Percentiles rank a stretch among this genome's conserved stretches.
These are phyloP conservation scores for Urophycis tenuis DNA, from an alignment of 2,797 vertebrate genomes.

Conservation along the genomic window DNA sequence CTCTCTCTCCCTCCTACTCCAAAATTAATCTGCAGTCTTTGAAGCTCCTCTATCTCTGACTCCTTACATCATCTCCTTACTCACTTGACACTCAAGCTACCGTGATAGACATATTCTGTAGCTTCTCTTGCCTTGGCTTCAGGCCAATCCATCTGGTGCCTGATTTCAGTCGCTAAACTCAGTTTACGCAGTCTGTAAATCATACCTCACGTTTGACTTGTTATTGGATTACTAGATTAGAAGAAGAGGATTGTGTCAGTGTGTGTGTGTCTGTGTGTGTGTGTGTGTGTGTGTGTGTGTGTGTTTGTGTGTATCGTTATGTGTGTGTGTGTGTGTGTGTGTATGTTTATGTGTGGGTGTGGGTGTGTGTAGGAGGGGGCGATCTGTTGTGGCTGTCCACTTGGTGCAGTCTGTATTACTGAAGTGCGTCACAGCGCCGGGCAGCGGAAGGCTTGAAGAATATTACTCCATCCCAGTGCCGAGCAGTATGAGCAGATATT, in stretches of 20 bases:
- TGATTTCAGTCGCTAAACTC: slow-evolving; percentile 6
- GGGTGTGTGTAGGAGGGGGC: neutral
- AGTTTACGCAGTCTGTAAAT: slow-evolving; percentile 21
- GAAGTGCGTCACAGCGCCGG: neutral
- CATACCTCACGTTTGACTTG: slow-evolving; percentile 21
- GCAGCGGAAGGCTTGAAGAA: neutral
- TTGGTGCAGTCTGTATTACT: neutral
- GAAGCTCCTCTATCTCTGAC: slow-evolving; percentile 6
- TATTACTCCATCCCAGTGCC: neutral
- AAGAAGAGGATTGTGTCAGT: slow-evolving; percentile 10
- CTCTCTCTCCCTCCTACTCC: neutral
- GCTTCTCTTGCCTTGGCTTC: neutral
- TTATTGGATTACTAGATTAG: slow-evolving; percentile 22
- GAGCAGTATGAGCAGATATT: neutral
- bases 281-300: neutral
- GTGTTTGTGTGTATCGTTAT: neutral
- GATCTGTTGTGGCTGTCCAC: neutral
- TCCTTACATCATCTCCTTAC: neutral
- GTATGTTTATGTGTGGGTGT: slow-evolving; percentile 1
- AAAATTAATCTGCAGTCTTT: neutral
- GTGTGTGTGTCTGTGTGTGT: neutral
- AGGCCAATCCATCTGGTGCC: neutral
- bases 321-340: too few species aligned
- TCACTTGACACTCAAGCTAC: slow-evolving; percentile 4
- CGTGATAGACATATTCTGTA: neutral